Evolutionary conservation across 2,113 vertebrate species (phyloP).

Genomic region (Pterophyllum scalare): DNA sequence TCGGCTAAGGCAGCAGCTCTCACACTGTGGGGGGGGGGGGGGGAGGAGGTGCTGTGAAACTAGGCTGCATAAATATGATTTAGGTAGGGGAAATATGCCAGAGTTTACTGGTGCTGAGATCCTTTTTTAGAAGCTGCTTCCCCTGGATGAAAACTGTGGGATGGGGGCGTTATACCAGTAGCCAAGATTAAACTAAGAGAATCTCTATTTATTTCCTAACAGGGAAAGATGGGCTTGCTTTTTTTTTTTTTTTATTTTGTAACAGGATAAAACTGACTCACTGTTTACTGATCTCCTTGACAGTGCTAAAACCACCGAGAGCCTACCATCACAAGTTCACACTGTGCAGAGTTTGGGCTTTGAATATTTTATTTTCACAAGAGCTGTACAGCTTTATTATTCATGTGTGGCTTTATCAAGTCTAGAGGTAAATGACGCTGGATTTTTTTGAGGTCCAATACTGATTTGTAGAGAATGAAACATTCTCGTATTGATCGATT

Average conservation of each 20-base stretch:
- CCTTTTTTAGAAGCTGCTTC: neutral
- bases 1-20: neutral
- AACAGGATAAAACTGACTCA: conserved; percentile 12
- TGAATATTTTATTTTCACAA: conserved; percentile 7
- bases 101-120: neutral
- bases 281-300: conserved; percentile 9
- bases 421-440: neutral
- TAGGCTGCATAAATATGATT: conserved; percentile 9
- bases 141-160: neutral
- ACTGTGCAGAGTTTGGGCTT: conserved; percentile 5
- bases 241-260: neutral
- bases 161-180: neutral
- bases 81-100: neutral
- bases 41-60: neutral
- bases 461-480: neutral
- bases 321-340: neutral
- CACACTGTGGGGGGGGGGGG: neutral
- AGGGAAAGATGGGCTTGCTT: neutral
- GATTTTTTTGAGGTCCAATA: no score
- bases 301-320: neutral
- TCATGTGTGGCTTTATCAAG: conserved; percentile 2
- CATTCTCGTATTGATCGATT: neutral
- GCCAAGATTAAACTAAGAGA: neutral
- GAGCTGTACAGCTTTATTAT: conserved; percentile 3
- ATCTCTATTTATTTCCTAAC: neutral